These are phyloP conservation scores for Pantherophis guttatus DNA, from an alignment of 2,113 vertebrate species.

Conservation along the genomic window DNA sequence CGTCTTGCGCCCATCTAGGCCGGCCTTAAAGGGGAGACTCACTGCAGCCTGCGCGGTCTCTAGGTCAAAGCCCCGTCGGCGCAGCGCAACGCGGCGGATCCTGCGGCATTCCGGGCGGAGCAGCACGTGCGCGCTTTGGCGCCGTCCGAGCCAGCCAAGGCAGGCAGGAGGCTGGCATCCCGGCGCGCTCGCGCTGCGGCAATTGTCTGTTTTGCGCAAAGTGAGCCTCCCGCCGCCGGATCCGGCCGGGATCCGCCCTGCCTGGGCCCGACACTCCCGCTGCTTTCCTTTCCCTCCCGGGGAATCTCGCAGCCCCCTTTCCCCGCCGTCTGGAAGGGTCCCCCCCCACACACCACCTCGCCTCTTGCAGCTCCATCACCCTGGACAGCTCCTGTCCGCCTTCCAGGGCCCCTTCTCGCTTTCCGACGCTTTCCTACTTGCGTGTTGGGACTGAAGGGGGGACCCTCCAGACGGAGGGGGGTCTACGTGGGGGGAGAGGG, in stretches of 20 bases:
- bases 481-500: background rate
- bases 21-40: background rate
- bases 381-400: background rate
- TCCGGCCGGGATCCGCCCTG: background rate
- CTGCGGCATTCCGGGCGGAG: background rate
- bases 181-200: background rate
- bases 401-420: background rate
- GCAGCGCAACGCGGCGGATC: background rate
- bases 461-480: background rate
- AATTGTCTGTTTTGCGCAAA: background rate
- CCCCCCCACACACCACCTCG: background rate
- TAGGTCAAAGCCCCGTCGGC: background rate
- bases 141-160: background rate
- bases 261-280: background rate
- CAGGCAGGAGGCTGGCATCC: background rate
- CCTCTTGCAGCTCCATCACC: background rate
- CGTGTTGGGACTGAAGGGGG: background rate
- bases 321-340: background rate
- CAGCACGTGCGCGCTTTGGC: background rate
- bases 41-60: background rate
- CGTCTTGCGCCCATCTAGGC: background rate
- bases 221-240: background rate
- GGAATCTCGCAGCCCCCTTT: background rate
- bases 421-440: background rate
- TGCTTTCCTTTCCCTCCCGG: no score